Evolutionary conservation across 2,888 invertebrate genomes (phyloP).

Genomic region (Chymomyza procnemis): DNA sequence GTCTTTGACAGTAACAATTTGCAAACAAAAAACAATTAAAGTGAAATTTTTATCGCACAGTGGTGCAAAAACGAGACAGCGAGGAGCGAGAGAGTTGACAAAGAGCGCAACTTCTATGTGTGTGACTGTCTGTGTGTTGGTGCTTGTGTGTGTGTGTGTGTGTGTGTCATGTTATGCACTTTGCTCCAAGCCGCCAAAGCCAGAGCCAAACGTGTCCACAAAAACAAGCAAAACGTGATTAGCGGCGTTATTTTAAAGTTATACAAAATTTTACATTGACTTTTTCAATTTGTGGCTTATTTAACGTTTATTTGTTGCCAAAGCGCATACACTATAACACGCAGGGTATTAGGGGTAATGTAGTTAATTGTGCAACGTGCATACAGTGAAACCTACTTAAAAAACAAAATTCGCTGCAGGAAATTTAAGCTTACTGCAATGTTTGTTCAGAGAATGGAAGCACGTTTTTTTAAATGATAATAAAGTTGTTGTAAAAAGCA

Average conservation of each 20-base stretch:
- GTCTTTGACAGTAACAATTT: conserved; percentile 16
- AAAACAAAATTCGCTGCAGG: too few relatives aligned
- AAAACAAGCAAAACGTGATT: conserved; percentile 25
- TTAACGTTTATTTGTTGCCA: background rate
- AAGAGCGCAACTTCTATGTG: background rate
- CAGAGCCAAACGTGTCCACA: conserved; percentile 37
- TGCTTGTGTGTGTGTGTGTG: conserved; percentile 25
- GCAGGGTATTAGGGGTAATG: too few relatives aligned
- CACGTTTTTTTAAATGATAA: too few relatives aligned
- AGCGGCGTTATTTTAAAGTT: background rate
- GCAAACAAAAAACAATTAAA: conserved; percentile 26
- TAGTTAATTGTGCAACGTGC: too few relatives aligned
- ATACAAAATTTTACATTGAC: too few relatives aligned
- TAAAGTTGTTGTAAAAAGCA: too few relatives aligned
- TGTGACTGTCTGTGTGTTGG: conserved; percentile 22
- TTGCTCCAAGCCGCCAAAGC: conserved; percentile 54
- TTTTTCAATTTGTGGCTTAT: background rate
- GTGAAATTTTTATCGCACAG: conserved; percentile 37
- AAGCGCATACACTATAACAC: too few relatives aligned
- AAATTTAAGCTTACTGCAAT: too few relatives aligned
- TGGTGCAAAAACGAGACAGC: conserved; percentile 9
- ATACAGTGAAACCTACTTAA: too few relatives aligned
- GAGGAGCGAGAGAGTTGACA: conserved; percentile 9
- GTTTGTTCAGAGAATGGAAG: too few relatives aligned
- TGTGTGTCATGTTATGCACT: conserved; percentile 43